Conservation (phyloP, 2,888 invertebrate species). For the Melolontha melolontha region DNA sequence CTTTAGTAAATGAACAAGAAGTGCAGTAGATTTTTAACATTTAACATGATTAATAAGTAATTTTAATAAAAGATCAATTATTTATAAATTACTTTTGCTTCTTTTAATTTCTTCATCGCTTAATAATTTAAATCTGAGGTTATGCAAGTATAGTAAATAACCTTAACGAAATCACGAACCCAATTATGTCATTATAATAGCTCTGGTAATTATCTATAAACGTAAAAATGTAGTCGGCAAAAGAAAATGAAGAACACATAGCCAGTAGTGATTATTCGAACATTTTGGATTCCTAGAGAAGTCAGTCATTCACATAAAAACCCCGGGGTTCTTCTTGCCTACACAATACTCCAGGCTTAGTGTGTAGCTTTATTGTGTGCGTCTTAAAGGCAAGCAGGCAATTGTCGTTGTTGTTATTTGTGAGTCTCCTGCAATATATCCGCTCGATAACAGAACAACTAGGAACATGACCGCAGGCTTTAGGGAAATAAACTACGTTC, state of each 20-base stretch:
- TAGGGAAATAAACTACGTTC: constrained; percentile 33
- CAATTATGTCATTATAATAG: no score
- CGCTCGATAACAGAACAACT: constrained; percentile 31
- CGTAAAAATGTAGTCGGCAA: background rate
- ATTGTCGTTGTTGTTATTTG: constrained; percentile 26
- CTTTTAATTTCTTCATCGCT: no score
- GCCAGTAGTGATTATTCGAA: constrained; percentile 1
- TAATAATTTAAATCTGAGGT: no score
- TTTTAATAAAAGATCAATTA: no score
- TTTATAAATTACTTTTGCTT: no score
- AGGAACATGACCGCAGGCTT: constrained; percentile 35
- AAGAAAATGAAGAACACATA: background rate
- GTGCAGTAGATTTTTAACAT: background rate
- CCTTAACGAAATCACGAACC: no score
- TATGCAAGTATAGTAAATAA: no score
- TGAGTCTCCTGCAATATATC: constrained; percentile 30
- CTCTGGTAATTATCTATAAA: no score
- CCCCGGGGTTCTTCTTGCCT: no score
- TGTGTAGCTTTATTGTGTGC: constrained; percentile 18
- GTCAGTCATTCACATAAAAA: constrained; percentile 1
- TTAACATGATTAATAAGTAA: no score
- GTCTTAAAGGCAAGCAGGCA: constrained; percentile 3
- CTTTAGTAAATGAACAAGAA: constrained; percentile 26
- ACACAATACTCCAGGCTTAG: background rate
- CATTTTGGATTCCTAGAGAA: constrained; percentile 26